Evolutionary conservation across 2,888 invertebrate genomes (phyloP).

Genomic region (Cryptophagus acutangulus): DNA sequence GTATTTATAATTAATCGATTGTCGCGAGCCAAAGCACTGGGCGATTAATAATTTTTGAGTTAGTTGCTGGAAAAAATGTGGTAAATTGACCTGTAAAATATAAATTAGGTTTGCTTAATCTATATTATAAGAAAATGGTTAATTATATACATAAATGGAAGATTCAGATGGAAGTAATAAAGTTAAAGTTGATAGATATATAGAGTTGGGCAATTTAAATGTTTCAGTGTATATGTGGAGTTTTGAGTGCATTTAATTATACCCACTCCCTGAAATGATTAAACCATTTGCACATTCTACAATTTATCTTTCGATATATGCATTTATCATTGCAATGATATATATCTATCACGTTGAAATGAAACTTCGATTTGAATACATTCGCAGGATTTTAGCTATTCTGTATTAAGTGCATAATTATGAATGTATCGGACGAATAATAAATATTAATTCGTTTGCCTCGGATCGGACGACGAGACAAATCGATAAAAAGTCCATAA

Average conservation of each 20-base stretch:
- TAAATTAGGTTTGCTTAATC: not conserved
- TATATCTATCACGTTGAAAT: constrained; percentile 6
- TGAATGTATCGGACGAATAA: no score
- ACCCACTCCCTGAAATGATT: constrained; percentile 19
- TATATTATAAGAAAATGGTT: not conserved
- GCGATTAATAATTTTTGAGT: no score
- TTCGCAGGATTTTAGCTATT: no score
- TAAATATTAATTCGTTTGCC: no score
- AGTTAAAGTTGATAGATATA: constrained; percentile 11
- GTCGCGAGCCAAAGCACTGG: no score
- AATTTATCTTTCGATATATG: constrained; percentile 19
- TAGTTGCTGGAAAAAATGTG: no score
- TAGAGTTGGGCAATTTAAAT: constrained; percentile 8
- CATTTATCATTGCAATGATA: constrained; percentile 12
- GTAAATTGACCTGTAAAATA: not conserved
- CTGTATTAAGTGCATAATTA: no score
- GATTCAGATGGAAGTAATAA: constrained; percentile 1
- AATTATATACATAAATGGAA: constrained; percentile 1
- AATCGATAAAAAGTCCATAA: constrained; percentile 3
- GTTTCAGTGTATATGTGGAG: constrained; percentile 6
- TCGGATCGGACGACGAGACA: no score
- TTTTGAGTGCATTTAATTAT: constrained; percentile 21
- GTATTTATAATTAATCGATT: no score
- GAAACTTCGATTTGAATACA: no score
- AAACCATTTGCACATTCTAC: constrained; percentile 18